Conservation (phyloP, 2,113 vertebrate species). For the Syngnathoides biaculeatus region DNA sequence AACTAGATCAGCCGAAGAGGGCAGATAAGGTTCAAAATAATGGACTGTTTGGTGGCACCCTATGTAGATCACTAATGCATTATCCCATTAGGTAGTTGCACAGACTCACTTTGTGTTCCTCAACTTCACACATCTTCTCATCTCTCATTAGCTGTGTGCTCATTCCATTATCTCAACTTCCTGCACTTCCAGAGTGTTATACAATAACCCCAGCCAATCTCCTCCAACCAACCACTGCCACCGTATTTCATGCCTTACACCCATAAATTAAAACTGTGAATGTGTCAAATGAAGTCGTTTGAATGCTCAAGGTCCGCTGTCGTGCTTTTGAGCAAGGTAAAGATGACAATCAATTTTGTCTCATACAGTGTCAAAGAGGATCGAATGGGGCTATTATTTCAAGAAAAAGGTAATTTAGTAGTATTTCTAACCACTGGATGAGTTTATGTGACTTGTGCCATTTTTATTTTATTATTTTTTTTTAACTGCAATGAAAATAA, state of each 20-base stretch:
- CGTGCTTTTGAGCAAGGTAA: conserved; percentile 20
- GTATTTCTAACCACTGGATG: conserved; percentile 7
- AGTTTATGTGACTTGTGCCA: conserved; percentile 47
- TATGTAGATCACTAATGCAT: background rate
- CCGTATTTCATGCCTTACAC: conserved; percentile 68
- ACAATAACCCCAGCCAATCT: conserved; percentile 10
- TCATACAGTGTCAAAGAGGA: background rate
- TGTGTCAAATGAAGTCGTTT: conserved; percentile 18
- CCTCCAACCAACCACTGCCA: conserved; percentile 11
- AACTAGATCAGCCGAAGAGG: conserved; percentile 88
- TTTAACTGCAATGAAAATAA: background rate
- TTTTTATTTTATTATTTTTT: background rate
- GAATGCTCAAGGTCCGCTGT: conserved; percentile 20
- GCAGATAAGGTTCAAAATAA: conserved; percentile 76
- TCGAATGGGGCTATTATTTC: background rate
- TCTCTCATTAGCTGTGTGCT: background rate
- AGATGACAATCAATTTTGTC: conserved; percentile 3
- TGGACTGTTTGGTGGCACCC: conserved; percentile 16
- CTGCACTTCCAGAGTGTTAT: conserved; percentile 19
- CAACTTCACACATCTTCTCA: background rate
- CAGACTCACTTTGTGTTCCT: background rate
- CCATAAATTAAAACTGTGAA: conserved; percentile 51
- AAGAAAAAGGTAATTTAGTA: conserved; percentile 8
- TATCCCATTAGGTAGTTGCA: background rate
- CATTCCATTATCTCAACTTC: background rate